Conservation (phyloP, 2,113 vertebrate genomes). For the Anhinga anhinga region DNA sequence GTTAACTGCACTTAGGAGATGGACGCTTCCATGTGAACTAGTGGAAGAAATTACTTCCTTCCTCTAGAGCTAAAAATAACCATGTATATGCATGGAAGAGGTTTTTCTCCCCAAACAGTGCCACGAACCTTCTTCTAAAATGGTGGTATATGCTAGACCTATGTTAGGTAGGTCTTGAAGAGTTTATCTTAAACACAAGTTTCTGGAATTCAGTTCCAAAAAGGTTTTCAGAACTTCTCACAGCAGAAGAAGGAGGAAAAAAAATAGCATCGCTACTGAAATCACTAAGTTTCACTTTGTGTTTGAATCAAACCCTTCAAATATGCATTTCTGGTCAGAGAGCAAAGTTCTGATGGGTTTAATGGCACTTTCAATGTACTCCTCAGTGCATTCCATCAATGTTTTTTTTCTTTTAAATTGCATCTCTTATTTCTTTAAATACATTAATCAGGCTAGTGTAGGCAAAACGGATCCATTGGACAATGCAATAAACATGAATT, state of each 20-base stretch:
- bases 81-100: background rate
- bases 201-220: background rate
- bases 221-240: constrained; percentile 58
- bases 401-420: constrained; percentile 76
- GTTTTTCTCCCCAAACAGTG: background rate
- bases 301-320: constrained; percentile 73
- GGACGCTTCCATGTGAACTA: background rate
- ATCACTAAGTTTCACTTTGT: constrained; percentile 70
- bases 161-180: background rate
- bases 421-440: constrained; percentile 87
- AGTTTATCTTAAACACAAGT: background rate
- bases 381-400: constrained; percentile 81
- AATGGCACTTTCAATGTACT: constrained; percentile 83
- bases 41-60: background rate
- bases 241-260: constrained; percentile 43
- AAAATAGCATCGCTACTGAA: constrained; percentile 47
- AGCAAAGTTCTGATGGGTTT: constrained; percentile 84
- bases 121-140: background rate
- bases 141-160: background rate
- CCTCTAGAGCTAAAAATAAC: constrained; percentile 12
- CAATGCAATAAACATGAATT: constrained; percentile 99
- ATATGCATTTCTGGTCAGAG: constrained; percentile 83
- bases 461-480: constrained; percentile 87
- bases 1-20: background rate
- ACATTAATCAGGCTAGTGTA: constrained; percentile 85